Evolutionary conservation across 2,888 invertebrate genomes (phyloP).

Genomic region (Apoda limacodes): DNA sequence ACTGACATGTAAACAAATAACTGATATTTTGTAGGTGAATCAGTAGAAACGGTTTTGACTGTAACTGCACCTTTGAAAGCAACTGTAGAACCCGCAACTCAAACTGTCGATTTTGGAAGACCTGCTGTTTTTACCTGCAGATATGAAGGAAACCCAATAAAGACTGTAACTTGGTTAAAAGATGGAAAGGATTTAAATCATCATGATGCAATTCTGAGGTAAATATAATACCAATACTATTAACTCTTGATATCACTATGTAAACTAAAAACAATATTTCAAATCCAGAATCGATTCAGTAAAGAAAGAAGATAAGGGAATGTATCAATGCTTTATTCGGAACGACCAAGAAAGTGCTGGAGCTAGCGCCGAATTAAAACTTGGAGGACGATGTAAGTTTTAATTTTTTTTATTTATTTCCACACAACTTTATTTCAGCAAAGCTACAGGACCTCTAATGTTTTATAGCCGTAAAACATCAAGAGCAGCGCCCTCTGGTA

Average conservation of each 20-base stretch:
- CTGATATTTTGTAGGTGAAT: constrained; percentile 82
- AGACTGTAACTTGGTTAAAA: constrained; percentile 92
- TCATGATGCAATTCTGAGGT: constrained; percentile 80
- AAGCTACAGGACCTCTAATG: neutral
- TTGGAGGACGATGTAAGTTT: constrained; percentile 87
- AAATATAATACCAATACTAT: constrained; percentile 8
- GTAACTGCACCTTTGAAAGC: constrained; percentile 92
- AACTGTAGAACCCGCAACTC: constrained; percentile 88
- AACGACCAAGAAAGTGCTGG: constrained; percentile 95
- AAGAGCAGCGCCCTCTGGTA: neutral
- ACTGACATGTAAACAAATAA: neutral
- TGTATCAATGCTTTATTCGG: constrained; percentile 96
- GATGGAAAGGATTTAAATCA: constrained; percentile 89
- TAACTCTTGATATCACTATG: neutral
- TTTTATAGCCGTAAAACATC: too few relatives aligned
- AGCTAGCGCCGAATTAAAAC: constrained; percentile 90
- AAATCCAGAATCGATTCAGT: constrained; percentile 85
- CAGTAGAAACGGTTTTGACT: constrained; percentile 91
- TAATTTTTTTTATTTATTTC: too few relatives aligned
- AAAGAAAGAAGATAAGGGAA: constrained; percentile 94
- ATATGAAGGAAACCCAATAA: constrained; percentile 90
- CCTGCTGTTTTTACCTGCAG: constrained; percentile 93
- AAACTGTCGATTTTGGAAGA: constrained; percentile 94
- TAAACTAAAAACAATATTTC: neutral
- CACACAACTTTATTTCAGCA: neutral